Evolutionary conservation across 2,888 invertebrate genomes (phyloP).

Genomic region (Muscina levida): DNA sequence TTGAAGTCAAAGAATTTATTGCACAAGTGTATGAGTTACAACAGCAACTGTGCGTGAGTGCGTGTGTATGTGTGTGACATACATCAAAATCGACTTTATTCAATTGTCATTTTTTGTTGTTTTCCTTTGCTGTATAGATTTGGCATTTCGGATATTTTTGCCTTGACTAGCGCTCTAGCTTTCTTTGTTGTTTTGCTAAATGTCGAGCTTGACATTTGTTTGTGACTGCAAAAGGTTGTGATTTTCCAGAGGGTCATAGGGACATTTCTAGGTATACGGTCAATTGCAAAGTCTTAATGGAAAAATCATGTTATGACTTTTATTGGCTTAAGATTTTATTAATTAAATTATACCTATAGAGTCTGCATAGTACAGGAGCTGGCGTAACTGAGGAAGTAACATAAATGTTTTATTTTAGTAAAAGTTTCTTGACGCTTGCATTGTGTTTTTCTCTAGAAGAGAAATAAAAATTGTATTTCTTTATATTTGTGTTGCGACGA

Average conservation of each 20-base stretch:
- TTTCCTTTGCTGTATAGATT: not conserved
- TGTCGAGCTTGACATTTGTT: not conserved
- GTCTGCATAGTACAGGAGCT: too few species aligned
- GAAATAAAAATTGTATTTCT: too few species aligned
- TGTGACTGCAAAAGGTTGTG: too few species aligned
- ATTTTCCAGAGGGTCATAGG: too few species aligned
- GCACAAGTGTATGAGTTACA: too few species aligned
- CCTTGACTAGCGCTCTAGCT: not conserved
- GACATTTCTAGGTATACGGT: too few species aligned
- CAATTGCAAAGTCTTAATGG: not conserved
- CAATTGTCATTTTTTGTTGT: not conserved
- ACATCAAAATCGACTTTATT: not conserved
- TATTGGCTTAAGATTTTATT: not conserved
- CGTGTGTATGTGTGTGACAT: not conserved
- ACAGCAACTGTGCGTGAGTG: not conserved
- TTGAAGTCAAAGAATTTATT: not conserved
- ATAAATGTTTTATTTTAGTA: too few species aligned
- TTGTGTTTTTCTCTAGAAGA: too few species aligned
- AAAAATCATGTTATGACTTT: not conserved
- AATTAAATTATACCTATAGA: not conserved
- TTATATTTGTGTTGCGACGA: too few species aligned
- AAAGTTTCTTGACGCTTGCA: too few species aligned
- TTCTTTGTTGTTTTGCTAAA: not conserved
- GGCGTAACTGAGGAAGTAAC: too few species aligned
- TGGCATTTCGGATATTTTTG: not conserved